Evolutionary conservation across 2,888 invertebrate species (phyloP).

Genomic region (Harpalus rufipes): DNA sequence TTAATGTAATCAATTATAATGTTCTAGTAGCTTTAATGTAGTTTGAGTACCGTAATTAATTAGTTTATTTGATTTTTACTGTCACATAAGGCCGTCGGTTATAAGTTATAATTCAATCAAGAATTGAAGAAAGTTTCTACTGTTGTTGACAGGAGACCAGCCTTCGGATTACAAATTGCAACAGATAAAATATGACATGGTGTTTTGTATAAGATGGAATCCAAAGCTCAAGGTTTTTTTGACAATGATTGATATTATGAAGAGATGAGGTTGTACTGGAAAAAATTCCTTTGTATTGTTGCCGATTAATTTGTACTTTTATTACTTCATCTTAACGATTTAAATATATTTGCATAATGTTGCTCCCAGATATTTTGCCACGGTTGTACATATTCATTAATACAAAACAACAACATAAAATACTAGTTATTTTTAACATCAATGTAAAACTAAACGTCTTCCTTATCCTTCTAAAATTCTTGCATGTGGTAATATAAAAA

Average conservation of each 20-base stretch:
- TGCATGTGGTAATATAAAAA: neutral
- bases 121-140: conserved; percentile 16
- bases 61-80: conserved; percentile 21
- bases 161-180: conserved; percentile 43
- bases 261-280: conserved; percentile 23
- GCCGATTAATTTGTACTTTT: conserved; percentile 28
- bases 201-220: conserved; percentile 47
- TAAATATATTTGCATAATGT: conserved; percentile 20
- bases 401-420: conserved; percentile 11
- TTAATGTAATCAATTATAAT: conserved; percentile 9
- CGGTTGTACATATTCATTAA: neutral
- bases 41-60: conserved; percentile 20
- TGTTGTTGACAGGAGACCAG: conserved; percentile 40
- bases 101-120: conserved; percentile 38
- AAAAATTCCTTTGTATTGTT: conserved; percentile 25
- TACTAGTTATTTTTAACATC: neutral
- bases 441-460: neutral
- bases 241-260: conserved; percentile 62
- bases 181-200: conserved; percentile 31
- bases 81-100: conserved; percentile 28
- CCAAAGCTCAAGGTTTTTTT: conserved; percentile 38
- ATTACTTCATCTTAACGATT: conserved; percentile 22
- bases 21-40: neutral
- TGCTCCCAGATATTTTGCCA: neutral
- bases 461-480: neutral